Conservation (phyloP, 2,113 vertebrate species). For the Hippocampus zosterae region DNA sequence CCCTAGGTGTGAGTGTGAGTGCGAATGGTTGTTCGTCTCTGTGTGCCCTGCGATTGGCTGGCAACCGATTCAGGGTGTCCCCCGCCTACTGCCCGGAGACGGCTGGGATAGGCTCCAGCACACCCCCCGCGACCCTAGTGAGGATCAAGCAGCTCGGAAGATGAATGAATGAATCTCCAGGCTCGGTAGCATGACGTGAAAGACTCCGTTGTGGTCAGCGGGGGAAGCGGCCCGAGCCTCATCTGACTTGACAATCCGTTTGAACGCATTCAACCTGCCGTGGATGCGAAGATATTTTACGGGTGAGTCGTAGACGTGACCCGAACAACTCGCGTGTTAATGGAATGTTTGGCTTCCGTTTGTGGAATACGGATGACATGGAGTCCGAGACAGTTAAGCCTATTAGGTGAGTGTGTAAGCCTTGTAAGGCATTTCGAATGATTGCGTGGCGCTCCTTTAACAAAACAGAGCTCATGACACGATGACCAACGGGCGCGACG, state of each 20-base stretch:
- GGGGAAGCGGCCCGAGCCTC: not conserved
- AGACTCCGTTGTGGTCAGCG: not conserved
- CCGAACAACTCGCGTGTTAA: conserved; percentile 12
- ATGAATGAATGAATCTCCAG: too few species aligned
- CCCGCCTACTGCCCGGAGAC: too few species aligned
- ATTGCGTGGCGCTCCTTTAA: not conserved
- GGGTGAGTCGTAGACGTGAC: not conserved
- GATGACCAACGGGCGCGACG: too few species aligned
- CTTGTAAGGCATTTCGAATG: conserved; percentile 39
- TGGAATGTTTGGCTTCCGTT: conserved; percentile 13
- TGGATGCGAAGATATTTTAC: not conserved
- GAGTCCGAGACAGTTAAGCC: conserved; percentile 39
- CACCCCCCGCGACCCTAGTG: too few species aligned
- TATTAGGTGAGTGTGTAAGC: conserved; percentile 40
- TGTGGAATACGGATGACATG: conserved; percentile 37
- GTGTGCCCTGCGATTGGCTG: too few species aligned
- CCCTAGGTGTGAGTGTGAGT: too few species aligned
- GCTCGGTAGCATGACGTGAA: not conserved
- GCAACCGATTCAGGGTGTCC: too few species aligned
- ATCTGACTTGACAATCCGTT: not conserved
- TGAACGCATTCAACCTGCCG: not conserved
- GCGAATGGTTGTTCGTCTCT: too few species aligned
- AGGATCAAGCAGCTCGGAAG: too few species aligned
- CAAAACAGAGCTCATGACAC: too few species aligned
- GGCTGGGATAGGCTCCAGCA: too few species aligned